phyloP scores from a whole-genome alignment of 1,140 invertebrate genomes.

The Plectus sambesii region DNA sequence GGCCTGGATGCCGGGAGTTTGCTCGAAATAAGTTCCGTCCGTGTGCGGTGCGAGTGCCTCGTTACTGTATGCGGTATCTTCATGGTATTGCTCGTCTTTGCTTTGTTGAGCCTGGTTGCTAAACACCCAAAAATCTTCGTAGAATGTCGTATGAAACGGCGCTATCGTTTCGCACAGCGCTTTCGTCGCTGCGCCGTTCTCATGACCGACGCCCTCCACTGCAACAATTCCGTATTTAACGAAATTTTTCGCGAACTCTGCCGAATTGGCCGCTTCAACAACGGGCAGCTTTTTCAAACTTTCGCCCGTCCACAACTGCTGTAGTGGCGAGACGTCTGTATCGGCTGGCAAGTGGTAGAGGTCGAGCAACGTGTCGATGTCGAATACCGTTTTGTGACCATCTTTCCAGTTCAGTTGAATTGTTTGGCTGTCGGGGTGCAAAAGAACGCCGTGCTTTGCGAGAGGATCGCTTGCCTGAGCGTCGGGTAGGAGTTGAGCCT shows the following conservation, averaged over 20 bases:
- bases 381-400: slow-evolving; percentile 20
- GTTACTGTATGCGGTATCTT: slow-evolving; percentile 59
- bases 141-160: slow-evolving; percentile 34
- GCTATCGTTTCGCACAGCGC: slow-evolving; percentile 30
- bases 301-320: background rate
- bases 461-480: background rate
- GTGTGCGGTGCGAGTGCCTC: slow-evolving; percentile 51
- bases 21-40: slow-evolving; percentile 62
- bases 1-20: slow-evolving; percentile 57
- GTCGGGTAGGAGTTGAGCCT: slow-evolving; percentile 4
- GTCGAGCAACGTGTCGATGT: slow-evolving; percentile 19
- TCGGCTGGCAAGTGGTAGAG: slow-evolving; percentile 17
- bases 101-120: slow-evolving; percentile 16
- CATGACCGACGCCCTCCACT: slow-evolving; percentile 29
- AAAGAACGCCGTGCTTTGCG: slow-evolving; percentile 17
- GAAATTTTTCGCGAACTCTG: slow-evolving; percentile 17
- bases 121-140: slow-evolving; percentile 39
- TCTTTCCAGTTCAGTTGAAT: slow-evolving; percentile 20
- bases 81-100: slow-evolving; percentile 42
- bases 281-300: background rate
- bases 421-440: slow-evolving; percentile 18
- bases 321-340: slow-evolving; percentile 2
- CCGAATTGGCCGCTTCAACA: background rate
- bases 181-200: slow-evolving; percentile 28
- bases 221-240: slow-evolving; percentile 32